phyloP scores from a whole-genome alignment of 2,113 vertebrate genomes.

The Sylvietta virens region DNA sequence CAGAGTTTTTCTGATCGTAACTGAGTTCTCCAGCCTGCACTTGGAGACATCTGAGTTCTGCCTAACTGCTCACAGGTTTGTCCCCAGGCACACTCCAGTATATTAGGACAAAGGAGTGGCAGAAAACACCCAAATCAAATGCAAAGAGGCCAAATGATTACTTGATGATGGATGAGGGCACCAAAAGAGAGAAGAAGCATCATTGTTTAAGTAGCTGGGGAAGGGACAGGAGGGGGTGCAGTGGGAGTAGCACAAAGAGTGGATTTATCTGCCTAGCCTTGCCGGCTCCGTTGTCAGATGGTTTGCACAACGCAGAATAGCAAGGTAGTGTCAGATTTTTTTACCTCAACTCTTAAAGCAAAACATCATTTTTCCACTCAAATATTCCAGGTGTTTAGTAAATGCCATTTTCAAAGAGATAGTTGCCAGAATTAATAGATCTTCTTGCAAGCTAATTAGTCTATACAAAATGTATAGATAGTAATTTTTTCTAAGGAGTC shows the following conservation, averaged over 20 bases:
- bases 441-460: background rate
- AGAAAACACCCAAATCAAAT: background rate
- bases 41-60: background rate
- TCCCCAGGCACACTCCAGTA: fast-evolving
- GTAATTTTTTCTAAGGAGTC: background rate
- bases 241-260: background rate
- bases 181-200: background rate
- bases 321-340: background rate
- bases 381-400: background rate
- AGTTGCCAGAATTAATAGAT: background rate
- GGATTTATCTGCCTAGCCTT: background rate
- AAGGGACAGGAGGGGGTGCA: background rate
- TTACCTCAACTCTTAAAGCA: background rate
- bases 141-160: background rate
- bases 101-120: background rate
- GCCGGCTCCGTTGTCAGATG: background rate
- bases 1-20: background rate
- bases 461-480: background rate
- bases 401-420: background rate
- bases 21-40: background rate
- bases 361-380: background rate
- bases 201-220: background rate
- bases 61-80: background rate
- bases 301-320: background rate
- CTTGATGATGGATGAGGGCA: background rate